Percentiles rank a stretch among this genome's conserved stretches.
Conservation (phyloP, 2,888 invertebrate genomes). For the Oxystoma pomonae region DNA sequence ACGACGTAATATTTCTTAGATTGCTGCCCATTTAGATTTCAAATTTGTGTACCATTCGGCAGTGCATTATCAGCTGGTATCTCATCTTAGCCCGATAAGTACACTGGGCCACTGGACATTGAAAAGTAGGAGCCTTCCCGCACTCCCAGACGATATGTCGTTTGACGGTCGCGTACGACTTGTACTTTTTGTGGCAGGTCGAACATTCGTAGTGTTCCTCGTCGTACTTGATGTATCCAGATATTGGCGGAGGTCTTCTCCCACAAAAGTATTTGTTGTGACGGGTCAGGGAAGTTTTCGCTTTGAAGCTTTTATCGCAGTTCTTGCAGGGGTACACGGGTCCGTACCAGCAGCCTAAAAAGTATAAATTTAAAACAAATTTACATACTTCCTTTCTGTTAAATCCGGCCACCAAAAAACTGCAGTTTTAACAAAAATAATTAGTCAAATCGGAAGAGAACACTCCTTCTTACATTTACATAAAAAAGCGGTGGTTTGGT, state of each 20-base stretch:
- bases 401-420: no score
- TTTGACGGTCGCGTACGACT: constrained; percentile 33
- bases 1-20: no score
- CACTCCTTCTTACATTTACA: no score
- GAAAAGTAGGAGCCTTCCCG: constrained; percentile 33
- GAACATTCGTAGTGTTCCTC: constrained; percentile 28
- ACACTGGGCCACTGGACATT: constrained; percentile 35
- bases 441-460: no score
- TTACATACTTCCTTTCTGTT: constrained; percentile 29
- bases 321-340: constrained; percentile 23
- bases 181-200: constrained; percentile 31
- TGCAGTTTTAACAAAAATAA: no score
- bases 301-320: constrained; percentile 29
- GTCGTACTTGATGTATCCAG: constrained; percentile 29
- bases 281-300: constrained; percentile 27
- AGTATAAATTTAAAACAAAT: no score
- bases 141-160: constrained; percentile 38
- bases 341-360: no score
- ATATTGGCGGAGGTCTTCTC: constrained; percentile 33
- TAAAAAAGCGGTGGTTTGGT: no score
- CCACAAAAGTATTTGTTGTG: constrained; percentile 33
- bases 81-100: constrained; percentile 35
- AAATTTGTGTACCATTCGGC: constrained; percentile 35
- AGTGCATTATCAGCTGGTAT: constrained; percentile 37
- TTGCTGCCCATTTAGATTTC: constrained; percentile 2